phyloP scores from a whole-genome alignment of 2,113 vertebrate genomes.

The Tiliqua scincoides region DNA sequence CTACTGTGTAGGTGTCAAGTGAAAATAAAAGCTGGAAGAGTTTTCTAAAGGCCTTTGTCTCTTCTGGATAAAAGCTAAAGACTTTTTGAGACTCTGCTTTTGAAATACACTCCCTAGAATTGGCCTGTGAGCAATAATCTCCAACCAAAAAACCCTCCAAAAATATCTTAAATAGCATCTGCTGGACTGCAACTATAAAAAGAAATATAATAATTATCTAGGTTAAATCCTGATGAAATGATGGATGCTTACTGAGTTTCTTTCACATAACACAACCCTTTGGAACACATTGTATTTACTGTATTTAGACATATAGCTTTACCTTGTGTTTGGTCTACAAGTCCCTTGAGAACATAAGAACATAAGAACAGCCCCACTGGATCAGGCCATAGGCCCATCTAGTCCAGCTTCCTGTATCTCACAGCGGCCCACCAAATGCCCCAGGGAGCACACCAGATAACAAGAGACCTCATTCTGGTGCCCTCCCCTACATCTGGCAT shows the following conservation, averaged over 20 bases:
- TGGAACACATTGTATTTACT: not conserved
- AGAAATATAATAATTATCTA: slow-evolving; percentile 20
- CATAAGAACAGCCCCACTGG: too few relatives aligned
- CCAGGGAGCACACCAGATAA: too few relatives aligned
- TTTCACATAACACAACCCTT: not conserved
- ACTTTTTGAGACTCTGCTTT: slow-evolving; percentile 64
- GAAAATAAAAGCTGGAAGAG: slow-evolving; percentile 65
- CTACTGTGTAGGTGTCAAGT: slow-evolving; percentile 62
- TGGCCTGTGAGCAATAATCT: slow-evolving; percentile 23
- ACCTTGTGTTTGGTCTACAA: not conserved
- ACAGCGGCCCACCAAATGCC: too few relatives aligned
- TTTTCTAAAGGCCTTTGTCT: slow-evolving; percentile 65
- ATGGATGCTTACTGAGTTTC: not conserved
- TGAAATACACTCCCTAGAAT: slow-evolving; percentile 60
- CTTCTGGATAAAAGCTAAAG: slow-evolving; percentile 72
- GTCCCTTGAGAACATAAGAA: too few relatives aligned
- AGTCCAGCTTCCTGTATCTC: too few relatives aligned
- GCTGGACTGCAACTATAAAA: not conserved
- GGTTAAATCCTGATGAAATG: not conserved
- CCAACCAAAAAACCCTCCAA: not conserved
- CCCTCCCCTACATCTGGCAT: too few relatives aligned
- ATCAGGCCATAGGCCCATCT: too few relatives aligned
- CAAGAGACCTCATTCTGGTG: too few relatives aligned
- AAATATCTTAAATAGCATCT: not conserved
- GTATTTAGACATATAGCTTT: not conserved